A percentile compares a stretch with the other conserved stretches of the same genome.
Evolutionary conservation across 1,140 invertebrate species (phyloP).

Genomic region (Cotesia glomerata): DNA sequence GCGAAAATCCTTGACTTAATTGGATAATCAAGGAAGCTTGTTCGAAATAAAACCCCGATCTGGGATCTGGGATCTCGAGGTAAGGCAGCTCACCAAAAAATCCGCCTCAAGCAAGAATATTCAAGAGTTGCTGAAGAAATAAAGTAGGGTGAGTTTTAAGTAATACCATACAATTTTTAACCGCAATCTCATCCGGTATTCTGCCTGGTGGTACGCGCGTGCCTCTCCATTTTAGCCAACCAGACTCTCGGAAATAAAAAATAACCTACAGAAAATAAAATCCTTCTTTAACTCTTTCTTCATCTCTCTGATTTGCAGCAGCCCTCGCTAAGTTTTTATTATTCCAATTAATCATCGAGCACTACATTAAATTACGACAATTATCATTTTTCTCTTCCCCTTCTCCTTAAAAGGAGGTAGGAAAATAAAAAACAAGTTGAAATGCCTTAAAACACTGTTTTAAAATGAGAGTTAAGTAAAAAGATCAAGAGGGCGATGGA

Average conservation of each 20-base stretch:
- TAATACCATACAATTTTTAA: slow-evolving; percentile 63
- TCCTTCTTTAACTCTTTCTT: slow-evolving; percentile 8
- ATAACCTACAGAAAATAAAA: background rate
- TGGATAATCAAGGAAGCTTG: slow-evolving; percentile 60
- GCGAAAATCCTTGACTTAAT: slow-evolving; percentile 60
- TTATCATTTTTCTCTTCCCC: background rate
- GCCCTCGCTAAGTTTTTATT: slow-evolving; percentile 23
- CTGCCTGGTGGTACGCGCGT: slow-evolving; percentile 34
- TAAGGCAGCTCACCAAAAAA: background rate
- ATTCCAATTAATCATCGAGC: slow-evolving; percentile 32
- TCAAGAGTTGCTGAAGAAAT: slow-evolving; percentile 13
- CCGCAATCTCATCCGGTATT: slow-evolving; percentile 56
- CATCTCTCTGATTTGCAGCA: slow-evolving; percentile 6
- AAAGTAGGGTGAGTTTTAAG: slow-evolving; percentile 45
- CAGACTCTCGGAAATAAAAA: background rate
- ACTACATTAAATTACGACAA: slow-evolving; percentile 8
- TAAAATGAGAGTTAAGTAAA: background rate
- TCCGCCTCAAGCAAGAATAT: background rate
- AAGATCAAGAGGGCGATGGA: slow-evolving; percentile 38
- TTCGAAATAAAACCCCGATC: background rate
- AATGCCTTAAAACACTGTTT: background rate
- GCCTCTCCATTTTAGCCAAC: slow-evolving; percentile 1
- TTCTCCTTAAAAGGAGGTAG: background rate
- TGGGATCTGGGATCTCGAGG: background rate
- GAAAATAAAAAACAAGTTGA: background rate